Evolutionary conservation across 2,113 vertebrate genomes (phyloP), one percentile per base, ranked within the genome.

Genomic region (Monopterus albus): DNA sequence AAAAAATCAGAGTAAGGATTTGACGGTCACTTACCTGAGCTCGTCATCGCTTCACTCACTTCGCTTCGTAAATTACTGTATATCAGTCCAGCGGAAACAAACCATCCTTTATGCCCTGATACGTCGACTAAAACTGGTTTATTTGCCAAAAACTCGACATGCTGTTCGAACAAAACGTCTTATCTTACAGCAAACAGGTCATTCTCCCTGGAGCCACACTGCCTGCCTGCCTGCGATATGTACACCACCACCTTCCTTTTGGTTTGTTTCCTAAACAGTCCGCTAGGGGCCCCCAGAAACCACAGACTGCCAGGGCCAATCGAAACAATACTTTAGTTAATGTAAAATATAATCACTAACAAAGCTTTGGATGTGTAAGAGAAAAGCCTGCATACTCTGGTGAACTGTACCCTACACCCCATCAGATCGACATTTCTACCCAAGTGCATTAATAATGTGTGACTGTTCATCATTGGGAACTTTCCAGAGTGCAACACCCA

Each of bases 11-110:
- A n/a, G n/a, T n/a, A n/a, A n/a, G n/a, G n/a, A 25, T 46, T 43
- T 14, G 39, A 7, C 10, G 10, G 45, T 14, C 63, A 23, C 72
- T 80, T 65, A 91, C 89, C 89, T 84, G 89, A 67, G 55, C 45
- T 86, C 67, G 85, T 86, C 55, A 5, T 82, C 33, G 47, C 70
- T 55, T 51, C 68, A 1, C 17, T 45, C 61, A 38, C 52, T 43
- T 56, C 31, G 11, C 29, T 63, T 38, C 4, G 2, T 42, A 29
- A 15, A 1, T 26, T n/a, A 15, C 59, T 15, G 23, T 5, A 11
- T 56, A 23, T 72, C 60, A 75, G 12, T 2, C 20, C 13, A 28
- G 47, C 2, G n/a, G 18, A n/a, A 49, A 57, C 18, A 53, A 31
- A 40, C 1, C 45, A 1, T 31, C n/a, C 3, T 43, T 26, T 38